Base-by-base conservation (phyloP, 2,888 invertebrate species). In the Acanthosoma haemorrhoidale region DNA sequence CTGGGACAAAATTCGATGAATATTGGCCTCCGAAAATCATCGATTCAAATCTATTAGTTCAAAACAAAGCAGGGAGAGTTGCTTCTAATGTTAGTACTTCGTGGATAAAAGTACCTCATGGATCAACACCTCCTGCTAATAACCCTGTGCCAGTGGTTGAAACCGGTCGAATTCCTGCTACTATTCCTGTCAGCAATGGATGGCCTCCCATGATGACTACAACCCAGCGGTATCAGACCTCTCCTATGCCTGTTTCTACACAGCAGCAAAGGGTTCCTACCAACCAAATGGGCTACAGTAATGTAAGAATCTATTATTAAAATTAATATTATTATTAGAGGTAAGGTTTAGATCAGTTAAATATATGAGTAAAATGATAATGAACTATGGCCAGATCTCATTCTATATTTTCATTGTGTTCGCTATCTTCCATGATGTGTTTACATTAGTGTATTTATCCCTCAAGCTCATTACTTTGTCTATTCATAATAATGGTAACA, bases 11-110 rank as follows among this genome's bases (percentile, higher is more conserved):
- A 76, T 94, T 94, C 78, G 94, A 94, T 79, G 93, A 94, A 77
- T 94, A 94, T 80, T 94, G 94, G 94, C 94, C 94, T 0, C 90
- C 89, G 78, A 92, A 93, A 81, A 90, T 91, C 70, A 88, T 91
- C 74, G 92, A 92, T 77, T 88, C 90, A 0, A 91, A 91, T 79
- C 83, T 92, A 18, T 81, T 92, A 58, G 87, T 91, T 74, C 25
- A 73, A 72, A 61, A 75, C 73, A 72, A 68, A 18, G 31, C 59
- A 9, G 61, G 72, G 34, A 57, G 32, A 16, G 15, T 13, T 13
- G 29, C 21, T 34, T 79, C 78, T 70, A 38, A 69, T 3, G 64
- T 70, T 15, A 63, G 39, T 11, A 60, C 73, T 13, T 74, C 75
- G 1, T 76, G 76, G 76, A 74, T 75, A 9, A 74, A 75, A 64